phyloP scores from a whole-genome alignment of 2,797 vertebrate species.

The Astyanax mexicanus region DNA sequence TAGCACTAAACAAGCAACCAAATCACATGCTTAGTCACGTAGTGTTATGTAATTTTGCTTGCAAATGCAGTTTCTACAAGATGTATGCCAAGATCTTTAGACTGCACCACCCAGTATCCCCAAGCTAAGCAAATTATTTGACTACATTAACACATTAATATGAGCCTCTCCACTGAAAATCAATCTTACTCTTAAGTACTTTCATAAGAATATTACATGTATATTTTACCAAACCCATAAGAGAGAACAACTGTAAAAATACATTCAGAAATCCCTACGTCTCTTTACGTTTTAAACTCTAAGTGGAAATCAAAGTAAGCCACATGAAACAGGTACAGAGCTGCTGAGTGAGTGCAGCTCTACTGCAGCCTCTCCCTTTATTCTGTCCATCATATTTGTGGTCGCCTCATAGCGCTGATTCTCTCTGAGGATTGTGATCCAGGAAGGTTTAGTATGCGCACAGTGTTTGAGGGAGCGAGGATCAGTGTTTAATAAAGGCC shows the following conservation, averaged over 20 bases:
- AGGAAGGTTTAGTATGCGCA: conserved; percentile 18
- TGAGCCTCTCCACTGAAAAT: background rate
- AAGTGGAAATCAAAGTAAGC: conserved; percentile 24
- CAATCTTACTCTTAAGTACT: background rate
- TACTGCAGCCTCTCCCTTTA: background rate
- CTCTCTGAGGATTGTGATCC: conserved; percentile 11
- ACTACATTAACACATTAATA: background rate
- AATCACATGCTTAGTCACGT: no score
- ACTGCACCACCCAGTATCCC: no score
- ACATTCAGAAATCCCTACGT: background rate
- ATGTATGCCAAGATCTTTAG: no score
- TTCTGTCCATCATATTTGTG: conserved; percentile 25
- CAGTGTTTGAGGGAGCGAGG: background rate
- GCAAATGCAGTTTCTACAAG: no score
- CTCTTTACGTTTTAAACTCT: conserved; percentile 7
- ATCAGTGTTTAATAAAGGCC: conserved; percentile 15
- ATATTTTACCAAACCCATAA: conserved; percentile 7
- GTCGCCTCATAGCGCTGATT: background rate
- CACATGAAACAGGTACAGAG: background rate
- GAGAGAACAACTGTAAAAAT: conserved; percentile 30
- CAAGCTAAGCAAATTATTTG: no score
- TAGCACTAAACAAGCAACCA: no score
- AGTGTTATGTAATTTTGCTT: no score
- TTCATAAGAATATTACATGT: background rate
- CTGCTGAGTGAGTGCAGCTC: conserved; percentile 17